phyloP scores from a whole-genome alignment of 1,140 invertebrate species.

The Caenorhabditis inopinata region DNA sequence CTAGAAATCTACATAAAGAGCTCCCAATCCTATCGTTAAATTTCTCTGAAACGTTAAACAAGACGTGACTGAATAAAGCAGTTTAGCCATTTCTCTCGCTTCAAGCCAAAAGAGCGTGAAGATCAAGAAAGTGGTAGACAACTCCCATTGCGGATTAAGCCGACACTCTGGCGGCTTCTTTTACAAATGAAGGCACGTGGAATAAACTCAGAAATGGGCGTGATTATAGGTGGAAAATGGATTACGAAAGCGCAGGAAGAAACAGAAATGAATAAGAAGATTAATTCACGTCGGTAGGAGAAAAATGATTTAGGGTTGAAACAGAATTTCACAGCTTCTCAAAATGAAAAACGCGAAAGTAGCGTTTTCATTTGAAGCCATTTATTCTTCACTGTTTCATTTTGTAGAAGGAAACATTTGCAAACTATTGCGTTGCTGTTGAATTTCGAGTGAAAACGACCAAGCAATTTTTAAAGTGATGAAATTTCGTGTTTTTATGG shows the following conservation, averaged over 20 bases:
- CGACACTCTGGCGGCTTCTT: neutral
- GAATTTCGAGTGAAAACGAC: no score
- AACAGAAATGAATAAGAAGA: neutral
- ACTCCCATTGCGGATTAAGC: constrained; percentile 27
- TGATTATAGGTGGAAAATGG: neutral
- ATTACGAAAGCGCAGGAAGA: neutral
- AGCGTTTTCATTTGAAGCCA: no score
- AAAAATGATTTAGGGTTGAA: no score
- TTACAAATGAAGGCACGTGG: constrained; percentile 5
- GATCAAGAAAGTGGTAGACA: constrained; percentile 1
- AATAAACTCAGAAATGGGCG: neutral
- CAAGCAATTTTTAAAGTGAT: no score
- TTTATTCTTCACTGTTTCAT: no score
- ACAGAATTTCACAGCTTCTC: no score
- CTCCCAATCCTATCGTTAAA: constrained; percentile 29
- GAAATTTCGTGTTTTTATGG: no score
- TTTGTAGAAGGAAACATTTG: no score
- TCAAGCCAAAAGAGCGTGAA: constrained; percentile 3
- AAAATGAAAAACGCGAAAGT: no score
- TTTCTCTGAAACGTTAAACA: neutral
- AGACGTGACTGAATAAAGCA: constrained; percentile 26
- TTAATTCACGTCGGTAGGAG: no score
- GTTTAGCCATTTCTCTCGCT: neutral
- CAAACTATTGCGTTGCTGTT: no score
- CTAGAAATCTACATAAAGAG: neutral